These are phyloP conservation scores for Mellilla xanthometata DNA, from an alignment of 2,888 invertebrate genomes.

Conservation along the genomic window DNA sequence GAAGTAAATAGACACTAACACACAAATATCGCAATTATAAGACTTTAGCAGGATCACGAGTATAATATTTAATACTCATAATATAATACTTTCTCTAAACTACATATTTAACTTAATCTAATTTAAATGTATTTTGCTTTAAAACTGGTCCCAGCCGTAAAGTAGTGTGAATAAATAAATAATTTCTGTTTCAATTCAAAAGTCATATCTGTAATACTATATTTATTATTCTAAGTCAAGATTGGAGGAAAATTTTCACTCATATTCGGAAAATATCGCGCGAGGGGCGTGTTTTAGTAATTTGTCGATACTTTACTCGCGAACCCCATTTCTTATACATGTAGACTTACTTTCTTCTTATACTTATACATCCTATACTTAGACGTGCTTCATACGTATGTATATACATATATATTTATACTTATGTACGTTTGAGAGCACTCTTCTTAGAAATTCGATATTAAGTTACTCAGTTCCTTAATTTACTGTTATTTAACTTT, in stretches of 20 bases:
- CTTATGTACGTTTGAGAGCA: slow-evolving; percentile 9
- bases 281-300: slow-evolving; percentile 50
- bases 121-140: too few species aligned
- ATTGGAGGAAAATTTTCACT: slow-evolving; percentile 53
- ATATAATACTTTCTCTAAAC: too few species aligned
- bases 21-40: too few species aligned
- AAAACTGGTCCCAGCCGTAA: too few species aligned
- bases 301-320: slow-evolving; percentile 50
- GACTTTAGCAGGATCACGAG: too few species aligned
- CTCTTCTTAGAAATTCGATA: slow-evolving; percentile 30
- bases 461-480: slow-evolving; percentile 26
- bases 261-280: slow-evolving; percentile 55
- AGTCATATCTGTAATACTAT: slow-evolving; percentile 20
- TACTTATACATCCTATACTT: slow-evolving; percentile 6
- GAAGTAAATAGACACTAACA: too few species aligned
- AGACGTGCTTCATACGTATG: slow-evolving; percentile 20
- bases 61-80: too few species aligned
- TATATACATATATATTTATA: slow-evolving; percentile 1
- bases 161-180: too few species aligned
- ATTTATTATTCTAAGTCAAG: slow-evolving; percentile 27
- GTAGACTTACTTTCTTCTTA: slow-evolving; percentile 2
- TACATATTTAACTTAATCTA: too few species aligned
- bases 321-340: slow-evolving; percentile 19
- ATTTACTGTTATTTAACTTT: slow-evolving; percentile 26
- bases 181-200: too few species aligned